These are phyloP conservation scores for Xyliphius kryptos DNA, from an alignment of 2,113 vertebrate genomes.

Conservation along the genomic window DNA sequence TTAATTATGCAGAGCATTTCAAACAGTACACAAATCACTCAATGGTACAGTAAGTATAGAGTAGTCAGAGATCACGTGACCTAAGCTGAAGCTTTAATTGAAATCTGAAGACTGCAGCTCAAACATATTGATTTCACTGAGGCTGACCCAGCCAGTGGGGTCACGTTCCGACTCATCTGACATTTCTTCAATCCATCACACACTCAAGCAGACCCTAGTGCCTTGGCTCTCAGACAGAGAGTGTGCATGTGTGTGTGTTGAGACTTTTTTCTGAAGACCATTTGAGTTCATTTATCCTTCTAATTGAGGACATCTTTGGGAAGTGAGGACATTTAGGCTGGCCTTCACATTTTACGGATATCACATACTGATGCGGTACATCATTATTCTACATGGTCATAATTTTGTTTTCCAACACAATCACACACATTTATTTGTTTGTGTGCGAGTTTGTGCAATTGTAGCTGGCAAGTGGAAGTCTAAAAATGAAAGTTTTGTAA, in stretches of 20 bases:
- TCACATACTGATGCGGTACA: no score
- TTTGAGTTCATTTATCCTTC: no score
- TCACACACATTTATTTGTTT: no score
- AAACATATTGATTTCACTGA: constrained; percentile 42
- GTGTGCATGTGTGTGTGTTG: no score
- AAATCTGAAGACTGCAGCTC: constrained; percentile 42
- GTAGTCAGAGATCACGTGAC: constrained; percentile 37
- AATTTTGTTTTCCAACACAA: no score
- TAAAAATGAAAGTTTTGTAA: constrained; percentile 6
- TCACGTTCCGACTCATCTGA: constrained; percentile 36
- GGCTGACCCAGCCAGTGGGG: constrained; percentile 38
- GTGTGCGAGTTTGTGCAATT: not conserved
- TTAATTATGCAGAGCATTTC: not conserved
- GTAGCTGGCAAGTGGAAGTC: not conserved
- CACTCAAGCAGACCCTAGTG: constrained; percentile 28
- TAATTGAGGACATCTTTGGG: no score
- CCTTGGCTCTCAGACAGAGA: not conserved
- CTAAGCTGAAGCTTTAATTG: constrained; percentile 40
- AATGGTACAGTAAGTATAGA: constrained; percentile 11
- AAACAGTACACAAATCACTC: constrained; percentile 8
- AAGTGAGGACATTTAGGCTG: no score
- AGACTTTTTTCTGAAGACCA: no score
- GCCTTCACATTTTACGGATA: no score
- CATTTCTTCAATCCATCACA: constrained; percentile 45
- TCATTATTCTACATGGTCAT: no score